Conservation (phyloP, 2,888 invertebrate genomes). For the Lordiphosa andalusiaca region DNA sequence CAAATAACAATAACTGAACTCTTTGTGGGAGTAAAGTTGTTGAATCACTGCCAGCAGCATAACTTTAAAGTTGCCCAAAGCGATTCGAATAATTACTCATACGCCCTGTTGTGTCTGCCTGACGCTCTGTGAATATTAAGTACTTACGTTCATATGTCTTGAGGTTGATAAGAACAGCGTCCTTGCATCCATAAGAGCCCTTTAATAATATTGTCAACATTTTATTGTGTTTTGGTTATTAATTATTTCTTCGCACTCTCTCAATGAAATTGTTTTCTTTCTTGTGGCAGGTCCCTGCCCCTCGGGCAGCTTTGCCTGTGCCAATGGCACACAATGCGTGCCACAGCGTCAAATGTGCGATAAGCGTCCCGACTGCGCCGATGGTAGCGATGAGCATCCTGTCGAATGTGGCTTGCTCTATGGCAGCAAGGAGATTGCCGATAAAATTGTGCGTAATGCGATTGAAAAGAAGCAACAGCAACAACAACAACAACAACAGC, state of each 20-base stretch:
- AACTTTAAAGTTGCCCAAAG: conserved; percentile 29
- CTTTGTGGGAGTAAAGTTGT: neutral
- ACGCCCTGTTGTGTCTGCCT: conserved; percentile 17
- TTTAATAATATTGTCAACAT: conserved; percentile 1
- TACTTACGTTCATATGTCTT: too few species aligned
- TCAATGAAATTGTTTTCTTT: conserved; percentile 13
- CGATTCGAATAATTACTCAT: conserved; percentile 31
- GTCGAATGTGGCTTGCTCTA: conserved; percentile 79
- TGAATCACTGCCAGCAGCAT: conserved; percentile 2
- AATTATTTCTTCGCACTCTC: conserved; percentile 13
- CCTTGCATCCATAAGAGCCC: too few species aligned
- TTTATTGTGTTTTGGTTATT: conserved; percentile 33
- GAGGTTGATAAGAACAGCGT: too few species aligned
- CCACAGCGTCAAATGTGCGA: conserved; percentile 83
- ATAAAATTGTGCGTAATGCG: conserved; percentile 76
- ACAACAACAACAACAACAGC: conserved; percentile 34
- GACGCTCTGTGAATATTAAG: too few species aligned
- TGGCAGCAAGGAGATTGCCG: conserved; percentile 78
- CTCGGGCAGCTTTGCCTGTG: conserved; percentile 82
- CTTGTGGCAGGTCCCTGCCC: conserved; percentile 81
- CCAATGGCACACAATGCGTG: conserved; percentile 81
- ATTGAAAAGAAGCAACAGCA: conserved; percentile 65
- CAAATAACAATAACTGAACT: conserved; percentile 16
- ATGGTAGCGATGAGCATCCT: conserved; percentile 81
- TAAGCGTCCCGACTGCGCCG: conserved; percentile 80